A percentile compares a stretch with the other conserved stretches of the same genome.
Evolutionary conservation across 2,797 vertebrate species (phyloP).

Genomic region (Spea hammondii): DNA sequence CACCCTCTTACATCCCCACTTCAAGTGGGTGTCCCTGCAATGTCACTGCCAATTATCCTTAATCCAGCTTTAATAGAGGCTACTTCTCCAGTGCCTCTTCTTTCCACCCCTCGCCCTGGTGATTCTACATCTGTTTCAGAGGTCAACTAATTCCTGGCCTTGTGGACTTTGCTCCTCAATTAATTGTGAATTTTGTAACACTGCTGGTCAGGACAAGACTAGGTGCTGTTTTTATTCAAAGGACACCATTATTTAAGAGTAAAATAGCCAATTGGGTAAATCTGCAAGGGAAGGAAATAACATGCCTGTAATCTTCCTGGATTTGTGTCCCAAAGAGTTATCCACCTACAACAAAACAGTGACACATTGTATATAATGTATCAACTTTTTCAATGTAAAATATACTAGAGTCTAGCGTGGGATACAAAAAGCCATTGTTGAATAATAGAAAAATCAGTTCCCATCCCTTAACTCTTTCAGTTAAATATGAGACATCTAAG

Average conservation of each 20-base stretch:
- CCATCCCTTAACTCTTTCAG: neutral
- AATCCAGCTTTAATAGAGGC: slow-evolving; percentile 97
- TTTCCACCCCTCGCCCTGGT: slow-evolving; percentile 73
- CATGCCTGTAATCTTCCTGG: neutral
- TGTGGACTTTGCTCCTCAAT: slow-evolving; percentile 36
- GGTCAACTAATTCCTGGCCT: slow-evolving; percentile 74
- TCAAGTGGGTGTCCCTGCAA: slow-evolving; percentile 91
- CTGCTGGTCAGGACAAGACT: slow-evolving; percentile 48
- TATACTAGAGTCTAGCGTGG: neutral
- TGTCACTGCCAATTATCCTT: slow-evolving; percentile 96
- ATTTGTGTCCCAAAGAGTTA: neutral
- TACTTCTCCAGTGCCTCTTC: slow-evolving; percentile 91
- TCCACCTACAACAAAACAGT: neutral
- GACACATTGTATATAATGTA: slow-evolving; percentile 27
- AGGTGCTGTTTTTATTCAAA: slow-evolving; percentile 53
- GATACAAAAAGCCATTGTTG: neutral
- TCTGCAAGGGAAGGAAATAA: slow-evolving; percentile 19
- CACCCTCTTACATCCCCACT: slow-evolving; percentile 91
- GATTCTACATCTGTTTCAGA: slow-evolving; percentile 76
- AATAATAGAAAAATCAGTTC: neutral
- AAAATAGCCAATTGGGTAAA: slow-evolving; percentile 19
- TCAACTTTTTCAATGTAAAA: slow-evolving; percentile 16
- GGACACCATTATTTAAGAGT: slow-evolving; percentile 21
- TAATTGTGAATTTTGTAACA: slow-evolving; percentile 48
- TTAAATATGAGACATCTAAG: neutral